These are phyloP conservation scores for Calephelis nemesis DNA, from an alignment of 1,140 invertebrate genomes.

Conservation along the genomic window DNA sequence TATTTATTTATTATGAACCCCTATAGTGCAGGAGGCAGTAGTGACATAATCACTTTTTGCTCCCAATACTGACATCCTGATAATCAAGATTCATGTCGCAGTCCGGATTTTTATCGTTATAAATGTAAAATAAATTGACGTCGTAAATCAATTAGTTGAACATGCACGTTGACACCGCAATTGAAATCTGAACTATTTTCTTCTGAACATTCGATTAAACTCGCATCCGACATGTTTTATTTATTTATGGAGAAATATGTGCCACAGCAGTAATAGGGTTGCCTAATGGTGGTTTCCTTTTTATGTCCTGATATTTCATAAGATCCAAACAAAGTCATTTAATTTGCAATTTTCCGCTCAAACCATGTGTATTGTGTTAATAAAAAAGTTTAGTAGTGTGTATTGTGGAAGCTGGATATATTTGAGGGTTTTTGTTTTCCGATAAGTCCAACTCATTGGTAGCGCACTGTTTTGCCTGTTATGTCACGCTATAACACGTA, in stretches of 20 bases:
- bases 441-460: too few species aligned
- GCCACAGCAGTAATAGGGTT: not conserved
- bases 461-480: too few species aligned
- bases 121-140: conserved; percentile 37
- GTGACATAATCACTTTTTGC: conserved; percentile 1
- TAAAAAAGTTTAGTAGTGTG: too few species aligned
- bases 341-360: too few species aligned
- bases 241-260: not conserved
- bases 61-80: conserved; percentile 10
- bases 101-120: conserved; percentile 18
- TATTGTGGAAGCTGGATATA: too few species aligned
- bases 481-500: too few species aligned
- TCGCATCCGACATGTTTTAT: conserved; percentile 16
- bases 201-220: conserved; percentile 29
- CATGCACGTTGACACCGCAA: conserved; percentile 30
- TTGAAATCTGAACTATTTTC: conserved; percentile 34
- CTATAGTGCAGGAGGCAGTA: not conserved
- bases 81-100: conserved; percentile 8
- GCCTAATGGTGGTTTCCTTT: too few species aligned
- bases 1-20: not conserved
- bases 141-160: conserved; percentile 44
- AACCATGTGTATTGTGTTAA: too few species aligned
- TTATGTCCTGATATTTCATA: too few species aligned
- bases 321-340: too few species aligned
- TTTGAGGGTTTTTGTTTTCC: too few species aligned